These are phyloP conservation scores for Macrotis lagotis DNA, from an alignment of 2,113 vertebrate genomes.

Conservation along the genomic window DNA sequence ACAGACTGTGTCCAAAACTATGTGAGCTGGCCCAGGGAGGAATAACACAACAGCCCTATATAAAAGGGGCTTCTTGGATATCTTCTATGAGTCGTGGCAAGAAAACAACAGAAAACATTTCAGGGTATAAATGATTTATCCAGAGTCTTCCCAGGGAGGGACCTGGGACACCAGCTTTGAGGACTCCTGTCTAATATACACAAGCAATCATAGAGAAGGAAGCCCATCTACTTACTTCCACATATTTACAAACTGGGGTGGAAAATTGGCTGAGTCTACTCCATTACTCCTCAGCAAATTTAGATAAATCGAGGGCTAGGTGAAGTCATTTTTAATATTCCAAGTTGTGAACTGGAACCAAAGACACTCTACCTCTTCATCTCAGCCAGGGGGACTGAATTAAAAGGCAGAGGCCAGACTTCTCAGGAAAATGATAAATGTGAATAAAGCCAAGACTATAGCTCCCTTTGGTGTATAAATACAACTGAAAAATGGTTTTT, in stretches of 20 bases:
- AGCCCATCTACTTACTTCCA: not conserved
- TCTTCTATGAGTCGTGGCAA: not conserved
- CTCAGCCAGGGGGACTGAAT: conserved; percentile 25
- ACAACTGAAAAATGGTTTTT: not conserved
- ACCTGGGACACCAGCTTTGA: not conserved
- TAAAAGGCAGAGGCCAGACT: conserved; percentile 42
- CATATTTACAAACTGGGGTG: not conserved
- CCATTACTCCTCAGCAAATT: conserved; percentile 33
- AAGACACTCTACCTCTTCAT: conserved; percentile 27
- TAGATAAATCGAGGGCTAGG: conserved; percentile 20
- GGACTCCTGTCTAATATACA: not conserved
- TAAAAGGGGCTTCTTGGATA: not conserved
- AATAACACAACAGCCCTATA: conserved; percentile 14
- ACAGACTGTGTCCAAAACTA: not conserved
- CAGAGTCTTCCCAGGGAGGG: not conserved
- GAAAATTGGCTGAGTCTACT: not conserved
- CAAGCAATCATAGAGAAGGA: not conserved
- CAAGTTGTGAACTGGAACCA: not conserved
- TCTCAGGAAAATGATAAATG: not conserved
- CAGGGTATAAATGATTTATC: not conserved
- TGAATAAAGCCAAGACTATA: not conserved
- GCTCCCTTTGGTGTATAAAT: conserved; percentile 1
- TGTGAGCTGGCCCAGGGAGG: not conserved
- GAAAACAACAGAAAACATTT: not conserved
- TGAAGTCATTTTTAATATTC: conserved; percentile 16